phyloP scores from a whole-genome alignment of 2,888 invertebrate species.

The Nomada fabriciana region DNA sequence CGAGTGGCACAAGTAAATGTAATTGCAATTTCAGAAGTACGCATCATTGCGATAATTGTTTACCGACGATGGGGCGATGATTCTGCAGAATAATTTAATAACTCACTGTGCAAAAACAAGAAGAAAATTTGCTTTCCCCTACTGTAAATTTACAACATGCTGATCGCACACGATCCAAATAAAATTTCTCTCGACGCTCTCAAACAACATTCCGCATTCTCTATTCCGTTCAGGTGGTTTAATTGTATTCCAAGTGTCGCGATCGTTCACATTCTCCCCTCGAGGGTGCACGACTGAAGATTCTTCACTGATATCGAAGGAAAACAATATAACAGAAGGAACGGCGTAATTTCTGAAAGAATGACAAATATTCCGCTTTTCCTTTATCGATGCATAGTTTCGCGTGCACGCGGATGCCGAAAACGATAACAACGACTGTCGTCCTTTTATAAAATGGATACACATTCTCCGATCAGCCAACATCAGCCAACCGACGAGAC shows the following conservation, averaged over 20 bases:
- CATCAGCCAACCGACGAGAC: constrained; percentile 24
- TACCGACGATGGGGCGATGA: background rate
- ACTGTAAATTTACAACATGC: too few relatives aligned
- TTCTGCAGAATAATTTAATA: constrained; percentile 2
- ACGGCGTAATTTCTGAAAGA: constrained; percentile 20
- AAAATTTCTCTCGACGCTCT: background rate
- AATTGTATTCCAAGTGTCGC: background rate
- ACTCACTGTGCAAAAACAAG: background rate
- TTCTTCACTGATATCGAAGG: background rate
- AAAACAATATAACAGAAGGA: constrained; percentile 13
- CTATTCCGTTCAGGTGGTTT: background rate
- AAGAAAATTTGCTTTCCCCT: background rate
- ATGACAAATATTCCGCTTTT: constrained; percentile 28
- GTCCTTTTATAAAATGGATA: constrained; percentile 8
- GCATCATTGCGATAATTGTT: background rate
- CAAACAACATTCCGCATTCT: background rate
- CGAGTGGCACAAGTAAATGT: background rate
- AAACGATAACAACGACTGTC: constrained; percentile 15
- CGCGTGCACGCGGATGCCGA: background rate
- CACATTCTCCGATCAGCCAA: constrained; percentile 46
- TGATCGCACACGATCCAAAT: background rate
- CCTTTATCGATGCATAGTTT: constrained; percentile 19
- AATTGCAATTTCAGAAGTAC: background rate
- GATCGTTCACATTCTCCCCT: background rate
- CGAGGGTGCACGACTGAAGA: background rate